Conservation (phyloP, 2,888 invertebrate species). For the Diloba caeruleocephala region DNA sequence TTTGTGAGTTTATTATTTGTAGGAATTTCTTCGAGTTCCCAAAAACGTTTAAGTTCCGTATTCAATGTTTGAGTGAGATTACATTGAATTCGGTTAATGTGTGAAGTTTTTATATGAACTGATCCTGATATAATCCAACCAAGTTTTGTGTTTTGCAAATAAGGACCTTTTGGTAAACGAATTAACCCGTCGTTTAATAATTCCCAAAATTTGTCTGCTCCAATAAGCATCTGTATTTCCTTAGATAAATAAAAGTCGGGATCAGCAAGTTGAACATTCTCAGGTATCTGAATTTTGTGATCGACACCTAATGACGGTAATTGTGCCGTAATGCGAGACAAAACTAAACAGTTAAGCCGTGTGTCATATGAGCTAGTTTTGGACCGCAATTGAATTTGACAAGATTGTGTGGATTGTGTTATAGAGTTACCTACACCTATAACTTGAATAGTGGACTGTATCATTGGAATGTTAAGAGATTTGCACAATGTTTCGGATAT, state of each 20-base stretch:
- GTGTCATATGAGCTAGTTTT: conserved; percentile 23
- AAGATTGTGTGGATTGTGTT: conserved; percentile 29
- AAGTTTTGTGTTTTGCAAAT: conserved; percentile 15
- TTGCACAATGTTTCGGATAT: conserved; percentile 23
- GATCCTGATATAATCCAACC: conserved; percentile 18
- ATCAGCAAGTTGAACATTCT: conserved; percentile 7
- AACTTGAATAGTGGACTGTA: conserved; percentile 34
- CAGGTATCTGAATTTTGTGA: conserved; percentile 14
- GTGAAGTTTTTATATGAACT: conserved; percentile 2
- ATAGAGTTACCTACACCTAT: conserved; percentile 37
- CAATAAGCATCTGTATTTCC: conserved; percentile 7
- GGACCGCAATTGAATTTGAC: conserved; percentile 27
- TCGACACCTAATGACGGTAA: conserved; percentile 11
- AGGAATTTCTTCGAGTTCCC: conserved; percentile 23
- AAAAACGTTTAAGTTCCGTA: conserved; percentile 9
- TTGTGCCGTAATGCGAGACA: conserved; percentile 22
- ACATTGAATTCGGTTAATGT: background rate
- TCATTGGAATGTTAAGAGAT: conserved; percentile 19
- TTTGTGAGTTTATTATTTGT: background rate
- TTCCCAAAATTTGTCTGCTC: conserved; percentile 11
- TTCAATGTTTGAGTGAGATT: conserved; percentile 19
- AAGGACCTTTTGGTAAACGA: conserved; percentile 13
- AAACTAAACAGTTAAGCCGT: conserved; percentile 31
- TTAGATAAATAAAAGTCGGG: conserved; percentile 2
- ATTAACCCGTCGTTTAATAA: conserved; percentile 4